Evolutionary conservation across 1,140 invertebrate species (phyloP), one percentile per base, ranked within the genome.

Genomic region (Trichonephila clavipes): DNA sequence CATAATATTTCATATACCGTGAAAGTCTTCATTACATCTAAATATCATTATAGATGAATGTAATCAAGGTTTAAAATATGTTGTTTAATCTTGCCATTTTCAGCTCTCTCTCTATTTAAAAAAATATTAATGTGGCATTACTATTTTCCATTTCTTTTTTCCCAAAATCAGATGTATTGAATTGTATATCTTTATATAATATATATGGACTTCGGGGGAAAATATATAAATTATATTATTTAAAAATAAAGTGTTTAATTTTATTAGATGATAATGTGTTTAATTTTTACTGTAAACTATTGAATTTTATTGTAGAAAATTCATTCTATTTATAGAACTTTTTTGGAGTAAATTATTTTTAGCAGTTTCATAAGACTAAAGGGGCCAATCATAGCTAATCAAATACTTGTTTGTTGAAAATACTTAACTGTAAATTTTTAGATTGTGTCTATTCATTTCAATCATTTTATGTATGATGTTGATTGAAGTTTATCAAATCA

Each of bases 41-140:
- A 77, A 77, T 77, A 77, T 77, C 72, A 77, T 40, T 6, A 77
- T 77, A 77, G 72, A 77, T 69, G 24, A 21, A 51, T 82, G 34
- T 58, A 58, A 59, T 59, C 51, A 10, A 14, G 44, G 7, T 44
- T 51, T 83, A 24, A 44, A 83, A 58, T 82, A 58, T 83, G 44
- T 83, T 58, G 58, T 59, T 83, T 51, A 58, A n/a, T 58, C 21
- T 51, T 83, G 51, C 44, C 51, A n/a, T 83, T 59, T 21, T 58
- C 6, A 19, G 51, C 82, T 44, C 51, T 58, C 21, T 83, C 21
- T 58, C 82, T 18, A 40, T 77, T 34, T 40, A 7, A 77, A 51
- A 7, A 5, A 12, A 51, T 0, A 5, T 51, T 51, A 28, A 51
- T 51, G 51, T 51, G 51, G 51, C 51, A 51, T 51, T 7, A 51